phyloP scores from a whole-genome alignment of 2,888 invertebrate genomes.

The Serrognathus titanus region DNA sequence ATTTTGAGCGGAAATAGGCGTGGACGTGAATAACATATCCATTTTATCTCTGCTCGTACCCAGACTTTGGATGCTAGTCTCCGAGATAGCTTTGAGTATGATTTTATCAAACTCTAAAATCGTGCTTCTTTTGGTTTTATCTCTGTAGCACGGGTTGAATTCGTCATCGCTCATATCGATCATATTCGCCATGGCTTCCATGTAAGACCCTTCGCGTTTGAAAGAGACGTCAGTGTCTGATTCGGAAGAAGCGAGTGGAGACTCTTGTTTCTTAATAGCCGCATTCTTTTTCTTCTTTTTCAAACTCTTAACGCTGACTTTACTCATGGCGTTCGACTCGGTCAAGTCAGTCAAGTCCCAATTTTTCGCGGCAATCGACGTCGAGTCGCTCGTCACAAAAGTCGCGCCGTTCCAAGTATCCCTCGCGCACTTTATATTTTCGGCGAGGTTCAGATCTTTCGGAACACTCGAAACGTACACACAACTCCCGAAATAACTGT shows the following conservation, averaged over 20 bases:
- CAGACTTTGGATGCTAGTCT: conserved; percentile 30
- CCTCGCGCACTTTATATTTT: conserved; percentile 30
- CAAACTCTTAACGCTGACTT: conserved; percentile 22
- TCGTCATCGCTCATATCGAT: conserved; percentile 51
- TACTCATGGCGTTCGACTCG: conserved; percentile 19
- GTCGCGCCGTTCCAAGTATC: conserved; percentile 16
- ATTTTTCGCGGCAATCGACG: conserved; percentile 47
- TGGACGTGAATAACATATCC: conserved; percentile 34
- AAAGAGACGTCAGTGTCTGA: conserved; percentile 24
- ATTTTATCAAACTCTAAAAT: conserved; percentile 44
- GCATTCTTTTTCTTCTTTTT: conserved; percentile 6
- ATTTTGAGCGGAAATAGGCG: conserved; percentile 31
- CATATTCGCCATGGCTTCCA: conserved; percentile 45
- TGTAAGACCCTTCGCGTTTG: conserved; percentile 45
- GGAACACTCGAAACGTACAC: conserved; percentile 58
- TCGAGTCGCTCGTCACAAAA: conserved; percentile 3
- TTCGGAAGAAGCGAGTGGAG: background rate
- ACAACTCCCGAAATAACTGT: conserved; percentile 39
- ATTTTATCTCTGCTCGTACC: conserved; percentile 22
- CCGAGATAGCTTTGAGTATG: conserved; percentile 46
- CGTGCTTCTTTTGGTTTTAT: conserved; percentile 49
- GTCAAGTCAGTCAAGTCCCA: conserved; percentile 45
- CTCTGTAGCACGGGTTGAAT: conserved; percentile 53
- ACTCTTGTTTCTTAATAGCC: background rate
- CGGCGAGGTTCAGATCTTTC: conserved; percentile 63